Evolutionary conservation across 2,888 invertebrate genomes (phyloP).

Genomic region (Dicyrtomina minuta): DNA sequence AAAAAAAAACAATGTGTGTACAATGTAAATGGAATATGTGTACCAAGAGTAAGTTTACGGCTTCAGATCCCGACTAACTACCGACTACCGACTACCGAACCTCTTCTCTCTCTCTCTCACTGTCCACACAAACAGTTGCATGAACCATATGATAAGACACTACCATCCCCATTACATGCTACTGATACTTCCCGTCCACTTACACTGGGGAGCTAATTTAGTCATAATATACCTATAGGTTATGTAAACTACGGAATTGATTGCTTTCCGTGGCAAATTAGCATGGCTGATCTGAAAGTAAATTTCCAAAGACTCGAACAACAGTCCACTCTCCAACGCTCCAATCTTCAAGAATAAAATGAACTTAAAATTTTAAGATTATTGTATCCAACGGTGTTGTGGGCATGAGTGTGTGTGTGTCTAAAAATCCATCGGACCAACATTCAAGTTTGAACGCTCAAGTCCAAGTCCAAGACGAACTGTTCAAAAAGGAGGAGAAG

Average conservation of each 20-base stretch:
- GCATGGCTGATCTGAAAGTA: constrained; percentile 28
- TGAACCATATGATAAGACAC: too few relatives aligned
- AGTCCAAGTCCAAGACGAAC: too few relatives aligned
- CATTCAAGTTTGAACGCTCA: too few relatives aligned
- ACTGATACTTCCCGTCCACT: not conserved
- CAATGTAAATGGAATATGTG: too few relatives aligned
- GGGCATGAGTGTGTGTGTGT: not conserved
- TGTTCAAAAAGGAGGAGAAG: not conserved
- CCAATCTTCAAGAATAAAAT: too few relatives aligned
- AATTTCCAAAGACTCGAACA: constrained; percentile 15
- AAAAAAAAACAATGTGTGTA: not conserved
- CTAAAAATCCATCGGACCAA: not conserved
- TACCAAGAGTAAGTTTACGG: not conserved
- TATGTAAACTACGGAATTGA: constrained; percentile 34
- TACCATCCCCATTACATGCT: too few relatives aligned
- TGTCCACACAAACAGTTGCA: too few relatives aligned
- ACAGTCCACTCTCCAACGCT: not conserved
- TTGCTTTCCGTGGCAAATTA: constrained; percentile 36
- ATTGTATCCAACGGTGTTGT: not conserved
- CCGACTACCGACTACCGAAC: not conserved
- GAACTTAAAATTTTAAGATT: too few relatives aligned
- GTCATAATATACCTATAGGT: constrained; percentile 16
- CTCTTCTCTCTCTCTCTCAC: too few relatives aligned
- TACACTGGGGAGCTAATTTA: constrained; percentile 32
- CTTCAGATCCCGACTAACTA: not conserved